Base-by-base conservation (phyloP, 2,888 invertebrate species). In the Argyresthia goedartella region DNA sequence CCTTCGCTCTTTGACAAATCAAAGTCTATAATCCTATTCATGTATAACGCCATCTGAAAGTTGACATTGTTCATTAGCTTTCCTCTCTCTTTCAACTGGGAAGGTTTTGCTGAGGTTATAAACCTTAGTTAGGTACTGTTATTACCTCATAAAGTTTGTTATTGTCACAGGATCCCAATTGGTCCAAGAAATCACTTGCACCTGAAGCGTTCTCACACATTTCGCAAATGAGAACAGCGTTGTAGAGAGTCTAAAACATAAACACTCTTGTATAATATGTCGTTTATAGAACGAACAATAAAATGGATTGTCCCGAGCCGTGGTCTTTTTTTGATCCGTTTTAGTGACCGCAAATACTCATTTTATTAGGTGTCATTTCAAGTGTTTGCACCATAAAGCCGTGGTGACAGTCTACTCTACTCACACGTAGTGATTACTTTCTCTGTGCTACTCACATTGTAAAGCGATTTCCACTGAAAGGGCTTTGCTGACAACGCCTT, bases 21-120 rank as follows among this genome's bases (percentile, higher is more conserved):
- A 66, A 92, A 91, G 69, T 94, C 93, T 54, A 94, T 87, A n/a
- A 93, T 90, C 60, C 90, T 88, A 58, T 91, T 90, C 71, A 95
- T 91, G 52, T 92, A 90, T 52, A 91, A 81, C 52, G 91, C 91
- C 65, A 94, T 88, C 67, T 89, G 44, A 42, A 15, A 53, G 25
- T 25, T 25, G 25, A 4, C 25, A 25, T 25, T 4, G 2, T 25
- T 2, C 25, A 25, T 25, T 25, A 25, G 6, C 6, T 25, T 16
- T 49, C 16, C 35, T 49, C 9, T 13, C 10, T 13, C 13, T 46
- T 43, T 34, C 11, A 10, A 16, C 7, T 25, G 10, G 36, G 36
- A 52, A 46, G 8, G 36, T 36, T 36, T 36, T 36, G 7, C 9
- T 15, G 11, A 51, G n/a, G 15, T 7, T 36, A 36, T 36, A 36